phyloP scores from a whole-genome alignment of 1,140 invertebrate genomes.

The Ceratina australensis region DNA sequence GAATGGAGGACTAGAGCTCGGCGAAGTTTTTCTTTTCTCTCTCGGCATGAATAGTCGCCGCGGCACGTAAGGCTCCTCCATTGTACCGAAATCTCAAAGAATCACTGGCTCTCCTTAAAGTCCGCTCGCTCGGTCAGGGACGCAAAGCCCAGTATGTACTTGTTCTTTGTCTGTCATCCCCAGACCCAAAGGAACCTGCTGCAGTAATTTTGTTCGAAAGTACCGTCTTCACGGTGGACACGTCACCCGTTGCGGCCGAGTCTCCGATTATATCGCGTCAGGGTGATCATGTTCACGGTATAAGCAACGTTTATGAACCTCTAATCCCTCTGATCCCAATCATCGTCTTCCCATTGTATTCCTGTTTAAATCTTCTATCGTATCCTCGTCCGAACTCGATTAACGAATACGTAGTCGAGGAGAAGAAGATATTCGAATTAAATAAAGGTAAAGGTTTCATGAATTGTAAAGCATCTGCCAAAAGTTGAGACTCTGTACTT shows the following conservation, averaged over 20 bases:
- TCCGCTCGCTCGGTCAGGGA: conserved; percentile 58
- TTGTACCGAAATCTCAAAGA: conserved; percentile 73
- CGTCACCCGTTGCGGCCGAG: neutral
- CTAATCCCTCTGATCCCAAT: neutral
- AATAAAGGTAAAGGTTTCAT: too few relatives aligned
- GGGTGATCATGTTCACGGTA: neutral
- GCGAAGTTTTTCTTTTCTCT: conserved; percentile 67
- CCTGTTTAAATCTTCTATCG: neutral
- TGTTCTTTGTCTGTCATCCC: conserved; percentile 59
- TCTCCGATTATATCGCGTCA: conserved; percentile 24
- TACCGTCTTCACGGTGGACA: conserved; percentile 5
- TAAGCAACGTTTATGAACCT: conserved; percentile 1
- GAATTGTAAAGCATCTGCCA: too few relatives aligned
- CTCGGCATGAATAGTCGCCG: conserved; percentile 66
- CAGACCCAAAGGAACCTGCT: conserved; percentile 64
- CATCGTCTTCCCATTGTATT: neutral
- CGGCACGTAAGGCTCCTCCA: conserved; percentile 57
- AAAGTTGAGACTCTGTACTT: too few relatives aligned
- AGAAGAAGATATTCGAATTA: too few relatives aligned
- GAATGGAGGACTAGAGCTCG: conserved; percentile 69
- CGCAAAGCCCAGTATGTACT: conserved; percentile 47
- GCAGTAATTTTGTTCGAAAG: conserved; percentile 65
- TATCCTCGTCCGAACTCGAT: neutral
- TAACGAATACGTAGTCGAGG: neutral
- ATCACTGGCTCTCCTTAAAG: conserved; percentile 71